Conservation (phyloP, 1,140 invertebrate genomes). For the Zaprionus kolodkinae region DNA sequence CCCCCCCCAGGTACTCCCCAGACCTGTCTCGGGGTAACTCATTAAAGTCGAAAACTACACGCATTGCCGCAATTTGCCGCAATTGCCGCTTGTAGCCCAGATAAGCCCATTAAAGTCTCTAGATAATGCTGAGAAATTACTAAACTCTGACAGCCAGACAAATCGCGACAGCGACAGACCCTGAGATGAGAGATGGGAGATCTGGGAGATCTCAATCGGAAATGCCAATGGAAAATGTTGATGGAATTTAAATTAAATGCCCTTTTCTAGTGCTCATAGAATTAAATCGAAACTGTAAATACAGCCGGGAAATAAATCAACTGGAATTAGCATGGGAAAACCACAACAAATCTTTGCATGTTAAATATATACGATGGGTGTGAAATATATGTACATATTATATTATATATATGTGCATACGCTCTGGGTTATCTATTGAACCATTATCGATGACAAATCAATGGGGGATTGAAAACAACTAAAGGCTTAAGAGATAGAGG, state of each 20-base stretch:
- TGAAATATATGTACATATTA: not conserved
- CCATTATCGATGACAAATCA: constrained; percentile 4
- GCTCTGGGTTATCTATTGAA: not conserved
- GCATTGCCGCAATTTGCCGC: constrained; percentile 19
- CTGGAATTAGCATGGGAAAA: constrained; percentile 2
- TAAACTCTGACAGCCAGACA: constrained; percentile 3
- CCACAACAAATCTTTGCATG: not conserved
- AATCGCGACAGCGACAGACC: constrained; percentile 17
- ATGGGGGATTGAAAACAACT: not conserved
- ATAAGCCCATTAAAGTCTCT: constrained; percentile 37
- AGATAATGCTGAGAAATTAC: constrained; percentile 62
- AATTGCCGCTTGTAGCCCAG: constrained; percentile 19
- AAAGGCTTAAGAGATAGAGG: not conserved
- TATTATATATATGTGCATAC: no score
- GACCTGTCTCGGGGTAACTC: constrained; percentile 12
- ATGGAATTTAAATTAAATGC: not conserved
- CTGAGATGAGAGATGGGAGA: not conserved
- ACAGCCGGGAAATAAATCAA: not conserved
- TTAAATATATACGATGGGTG: not conserved
- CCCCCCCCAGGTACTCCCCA: not conserved
- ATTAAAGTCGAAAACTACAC: constrained; percentile 46
- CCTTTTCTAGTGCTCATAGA: not conserved
- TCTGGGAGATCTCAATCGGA: not conserved
- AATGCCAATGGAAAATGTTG: constrained; percentile 1
- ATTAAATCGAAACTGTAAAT: not conserved